phyloP scores from a whole-genome alignment of 2,888 invertebrate genomes.

The Parapristionchus giblindavisi region DNA sequence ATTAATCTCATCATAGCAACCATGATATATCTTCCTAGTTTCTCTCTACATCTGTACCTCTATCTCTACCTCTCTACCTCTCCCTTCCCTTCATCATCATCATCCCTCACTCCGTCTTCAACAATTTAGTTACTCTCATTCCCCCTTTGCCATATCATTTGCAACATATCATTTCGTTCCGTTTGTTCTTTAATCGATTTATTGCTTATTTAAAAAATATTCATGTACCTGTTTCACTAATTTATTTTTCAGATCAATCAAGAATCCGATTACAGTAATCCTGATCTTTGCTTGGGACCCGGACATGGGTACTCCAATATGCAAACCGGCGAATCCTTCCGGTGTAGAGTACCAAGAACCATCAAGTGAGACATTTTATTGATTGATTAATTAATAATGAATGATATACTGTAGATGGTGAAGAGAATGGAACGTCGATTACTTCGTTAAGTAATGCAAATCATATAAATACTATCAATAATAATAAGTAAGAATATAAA shows the following conservation, averaged over 20 bases:
- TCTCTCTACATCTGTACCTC: too few species aligned
- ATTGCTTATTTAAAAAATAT: too few species aligned
- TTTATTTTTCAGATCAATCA: too few species aligned
- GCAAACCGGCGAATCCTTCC: conserved; percentile 13
- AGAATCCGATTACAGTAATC: conserved; percentile 30
- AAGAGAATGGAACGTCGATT: background rate
- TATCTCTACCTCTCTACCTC: too few species aligned
- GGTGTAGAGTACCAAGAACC: conserved; percentile 8
- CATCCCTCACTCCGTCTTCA: too few species aligned
- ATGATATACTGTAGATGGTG: background rate
- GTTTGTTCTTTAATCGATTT: too few species aligned
- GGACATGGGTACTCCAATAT: conserved; percentile 31
- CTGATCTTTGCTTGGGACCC: background rate
- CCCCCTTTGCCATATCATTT: too few species aligned
- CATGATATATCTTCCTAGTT: background rate
- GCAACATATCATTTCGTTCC: too few species aligned
- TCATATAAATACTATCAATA: background rate
- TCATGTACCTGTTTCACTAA: too few species aligned
- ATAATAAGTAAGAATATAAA: background rate
- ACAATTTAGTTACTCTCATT: too few species aligned
- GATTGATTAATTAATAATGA: background rate
- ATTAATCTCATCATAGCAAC: background rate
- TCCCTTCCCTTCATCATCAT: too few species aligned
- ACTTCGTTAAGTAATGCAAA: background rate
- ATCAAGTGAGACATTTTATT: conserved; percentile 6